Evolutionary conservation across 2,888 invertebrate species (phyloP).

Genomic region (Drosophila birchii): DNA sequence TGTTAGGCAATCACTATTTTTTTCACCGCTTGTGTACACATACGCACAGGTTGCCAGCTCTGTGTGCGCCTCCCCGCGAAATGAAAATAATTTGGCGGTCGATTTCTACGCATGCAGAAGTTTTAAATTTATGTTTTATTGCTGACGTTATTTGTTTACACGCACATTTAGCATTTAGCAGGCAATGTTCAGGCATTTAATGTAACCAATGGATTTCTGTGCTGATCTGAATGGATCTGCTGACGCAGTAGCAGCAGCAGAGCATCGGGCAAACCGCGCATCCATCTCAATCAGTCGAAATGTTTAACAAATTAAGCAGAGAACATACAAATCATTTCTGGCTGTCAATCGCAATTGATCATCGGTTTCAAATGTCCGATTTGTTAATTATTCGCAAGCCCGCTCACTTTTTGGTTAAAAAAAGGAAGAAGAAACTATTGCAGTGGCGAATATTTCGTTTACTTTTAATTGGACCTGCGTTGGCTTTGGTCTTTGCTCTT

Average conservation of each 20-base stretch:
- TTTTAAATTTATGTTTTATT: conserved; percentile 76
- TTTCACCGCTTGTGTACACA: conserved; percentile 17
- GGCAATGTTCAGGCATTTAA: conserved; percentile 48
- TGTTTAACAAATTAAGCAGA: conserved; percentile 47
- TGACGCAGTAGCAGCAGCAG: conserved; percentile 57
- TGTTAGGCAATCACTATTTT: background rate
- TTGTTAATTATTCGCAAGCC: conserved; percentile 33
- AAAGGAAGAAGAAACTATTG: conserved; percentile 40
- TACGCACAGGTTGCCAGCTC: conserved; percentile 41
- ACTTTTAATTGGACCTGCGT: conserved; percentile 74
- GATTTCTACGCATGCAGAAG: conserved; percentile 73
- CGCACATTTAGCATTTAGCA: conserved; percentile 65
- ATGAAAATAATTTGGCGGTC: conserved; percentile 71
- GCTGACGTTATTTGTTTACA: conserved; percentile 78
- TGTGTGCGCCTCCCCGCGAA: conserved; percentile 26
- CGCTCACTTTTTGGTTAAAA: conserved; percentile 16
- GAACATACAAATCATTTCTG: conserved; percentile 39
- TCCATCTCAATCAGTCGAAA: conserved; percentile 60
- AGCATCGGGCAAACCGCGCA: conserved; percentile 47
- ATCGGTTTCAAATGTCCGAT: conserved; percentile 29
- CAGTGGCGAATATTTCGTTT: conserved; percentile 55
- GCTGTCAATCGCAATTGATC: conserved; percentile 46
- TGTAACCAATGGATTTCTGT: conserved; percentile 59
- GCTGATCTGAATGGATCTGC: conserved; percentile 26
- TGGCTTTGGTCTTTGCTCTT: conserved; percentile 43